These are phyloP conservation scores for Steatocranus sp. DNA, from an alignment of 2,797 vertebrate genomes.

Conservation along the genomic window DNA sequence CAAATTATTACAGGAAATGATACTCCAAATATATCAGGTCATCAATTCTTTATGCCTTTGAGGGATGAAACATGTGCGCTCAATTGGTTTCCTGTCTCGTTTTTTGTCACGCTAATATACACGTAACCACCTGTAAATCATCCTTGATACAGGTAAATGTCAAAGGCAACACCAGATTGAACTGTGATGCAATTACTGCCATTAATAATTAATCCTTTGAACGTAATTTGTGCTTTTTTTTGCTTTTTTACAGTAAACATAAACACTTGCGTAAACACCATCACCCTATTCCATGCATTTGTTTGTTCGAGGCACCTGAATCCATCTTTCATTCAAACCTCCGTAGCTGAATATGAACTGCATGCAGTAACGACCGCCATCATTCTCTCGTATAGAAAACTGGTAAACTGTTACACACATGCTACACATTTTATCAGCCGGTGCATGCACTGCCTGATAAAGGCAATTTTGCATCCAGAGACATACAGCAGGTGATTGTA, in stretches of 20 bases:
- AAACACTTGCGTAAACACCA: neutral
- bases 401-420: conserved; percentile 23
- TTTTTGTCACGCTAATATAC: conserved; percentile 16
- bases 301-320: neutral
- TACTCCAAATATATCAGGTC: conserved; percentile 68
- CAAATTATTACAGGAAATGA: conserved; percentile 67
- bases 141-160: neutral
- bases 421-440: conserved; percentile 29
- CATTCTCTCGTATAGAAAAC: conserved; percentile 7
- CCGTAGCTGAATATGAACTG: neutral
- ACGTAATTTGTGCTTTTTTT: neutral
- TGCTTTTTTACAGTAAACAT: neutral
- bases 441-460: neutral
- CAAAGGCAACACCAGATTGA: neutral
- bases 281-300: neutral
- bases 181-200: neutral
- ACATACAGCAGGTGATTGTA: conserved; percentile 39
- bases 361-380: conserved; percentile 9
- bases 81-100: conserved; percentile 24
- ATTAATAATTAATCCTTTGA: neutral
- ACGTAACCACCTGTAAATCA: neutral
- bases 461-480: conserved; percentile 35
- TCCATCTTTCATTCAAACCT: neutral
- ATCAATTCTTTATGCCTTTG: conserved; percentile 64
- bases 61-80: conserved; percentile 35